Percentiles rank a stretch among this genome's conserved stretches.
Conservation (phyloP, 2,888 invertebrate species). For the Nudaria mundana region DNA sequence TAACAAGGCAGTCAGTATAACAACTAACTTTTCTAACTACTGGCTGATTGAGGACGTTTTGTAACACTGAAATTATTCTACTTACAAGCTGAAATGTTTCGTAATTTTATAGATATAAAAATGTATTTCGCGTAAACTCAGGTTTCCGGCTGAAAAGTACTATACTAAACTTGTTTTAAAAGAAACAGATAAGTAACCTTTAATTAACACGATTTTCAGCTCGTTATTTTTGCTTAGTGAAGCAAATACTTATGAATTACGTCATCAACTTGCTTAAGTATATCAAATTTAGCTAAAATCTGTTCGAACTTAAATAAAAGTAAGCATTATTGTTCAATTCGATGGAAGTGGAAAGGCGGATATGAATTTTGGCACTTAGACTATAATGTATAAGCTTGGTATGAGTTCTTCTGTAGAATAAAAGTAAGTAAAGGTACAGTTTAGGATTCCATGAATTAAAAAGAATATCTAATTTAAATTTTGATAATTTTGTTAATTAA, state of each 20-base stretch:
- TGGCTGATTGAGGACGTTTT: slow-evolving; percentile 60
- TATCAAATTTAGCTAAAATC: no score
- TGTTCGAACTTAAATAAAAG: no score
- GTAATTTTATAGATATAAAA: slow-evolving; percentile 36
- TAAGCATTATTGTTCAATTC: no score
- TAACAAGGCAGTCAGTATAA: slow-evolving; percentile 35
- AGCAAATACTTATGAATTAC: neutral
- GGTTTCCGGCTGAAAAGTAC: slow-evolving; percentile 49
- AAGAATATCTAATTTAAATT: no score
- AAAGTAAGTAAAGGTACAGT: no score
- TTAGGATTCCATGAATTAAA: no score
- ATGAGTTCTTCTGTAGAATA: no score
- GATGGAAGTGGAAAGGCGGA: no score
- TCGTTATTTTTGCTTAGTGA: slow-evolving; percentile 33
- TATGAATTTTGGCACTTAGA: no score
- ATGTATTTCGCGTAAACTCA: slow-evolving; percentile 33
- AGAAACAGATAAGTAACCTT: slow-evolving; percentile 61
- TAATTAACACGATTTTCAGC: slow-evolving; percentile 56
- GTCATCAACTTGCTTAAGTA: no score
- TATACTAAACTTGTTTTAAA: slow-evolving; percentile 59
- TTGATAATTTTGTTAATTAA: no score
- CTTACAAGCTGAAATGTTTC: slow-evolving; percentile 44
- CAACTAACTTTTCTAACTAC: slow-evolving; percentile 50
- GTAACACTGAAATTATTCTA: slow-evolving; percentile 44
- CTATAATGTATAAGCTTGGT: no score